A percentile compares a stretch with the other conserved stretches of the same genome.
Conservation (phyloP, 2,888 invertebrate species). For the Melanostoma mellinum region DNA sequence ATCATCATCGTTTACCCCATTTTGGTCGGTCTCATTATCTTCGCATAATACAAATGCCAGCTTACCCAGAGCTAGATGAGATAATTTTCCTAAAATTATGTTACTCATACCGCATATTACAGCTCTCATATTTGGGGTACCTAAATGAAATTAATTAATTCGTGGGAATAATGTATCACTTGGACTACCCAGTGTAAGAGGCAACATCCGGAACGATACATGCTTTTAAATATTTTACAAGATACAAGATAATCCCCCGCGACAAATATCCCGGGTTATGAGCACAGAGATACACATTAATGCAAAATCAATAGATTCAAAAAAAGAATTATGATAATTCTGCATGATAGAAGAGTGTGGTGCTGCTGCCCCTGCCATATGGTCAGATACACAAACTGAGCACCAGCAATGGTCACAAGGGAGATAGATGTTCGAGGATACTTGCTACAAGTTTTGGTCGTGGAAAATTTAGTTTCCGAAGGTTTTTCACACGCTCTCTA, state of each 20-base stretch:
- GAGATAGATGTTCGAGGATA: constrained; percentile 21
- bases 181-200: constrained; percentile 14
- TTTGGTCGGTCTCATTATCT: constrained; percentile 62
- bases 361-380: constrained; percentile 37
- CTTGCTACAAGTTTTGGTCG: constrained; percentile 9
- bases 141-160: constrained; percentile 7
- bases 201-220: constrained; percentile 55
- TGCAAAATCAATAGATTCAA: constrained; percentile 49
- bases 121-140: constrained; percentile 18
- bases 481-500: constrained; percentile 61
- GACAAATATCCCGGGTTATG: neutral
- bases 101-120: constrained; percentile 51
- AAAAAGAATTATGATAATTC: constrained; percentile 29
- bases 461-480: constrained; percentile 45
- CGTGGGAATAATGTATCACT: constrained; percentile 42
- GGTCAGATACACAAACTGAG: constrained; percentile 38
- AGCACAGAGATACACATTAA: constrained; percentile 41
- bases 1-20: constrained; percentile 46
- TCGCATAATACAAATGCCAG: constrained; percentile 16
- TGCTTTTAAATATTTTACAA: constrained; percentile 31
- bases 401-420: neutral
- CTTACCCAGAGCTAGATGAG: constrained; percentile 23
- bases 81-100: constrained; percentile 60
- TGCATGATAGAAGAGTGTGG: neutral
- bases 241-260: constrained; percentile 7